Base-by-base conservation (phyloP, 2,113 vertebrate genomes). In the Eolophus roseicapilla region DNA sequence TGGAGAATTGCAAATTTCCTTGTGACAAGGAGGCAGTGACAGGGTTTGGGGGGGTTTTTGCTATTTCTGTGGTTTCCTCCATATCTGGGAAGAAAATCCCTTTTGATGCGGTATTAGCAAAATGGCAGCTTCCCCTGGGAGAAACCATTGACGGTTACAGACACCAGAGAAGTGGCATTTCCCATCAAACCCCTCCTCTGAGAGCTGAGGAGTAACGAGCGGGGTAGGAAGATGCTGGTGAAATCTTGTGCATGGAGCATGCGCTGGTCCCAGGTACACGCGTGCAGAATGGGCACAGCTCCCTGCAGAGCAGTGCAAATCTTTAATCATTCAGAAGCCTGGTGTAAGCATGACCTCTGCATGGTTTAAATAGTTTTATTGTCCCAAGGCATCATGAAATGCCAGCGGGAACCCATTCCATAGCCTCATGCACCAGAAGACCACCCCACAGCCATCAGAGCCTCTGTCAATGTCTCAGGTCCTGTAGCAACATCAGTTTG, bases 51-150 rank as follows among this genome's bases (percentile, higher is more conserved):
- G 6, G 0, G 7, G 16, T 60, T 60, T 60, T 29, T 24, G 5
- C 39, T 84, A 0, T 59, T 77, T 24, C 55, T 81, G 64, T 64
- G 83, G 23, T 69, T 93, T 84, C 39, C 39, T 46, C 73, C 39
- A 4, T 70, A 19, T 46, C 83, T 44, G 87, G 57, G 87, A 90
- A 87, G 78, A 70, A 97, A 96, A 91, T 73, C 70, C 91, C 85
- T 69, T 67, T 65, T n/a, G 74, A 79, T 65, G 70, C 2, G 2
- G 74, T 47, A 68, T 73, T 57, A 95, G 89, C 57, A 92, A 91
- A 81, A 97, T 79, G 91, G 93, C 89, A 93, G 64, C 71, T 86
- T 53, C 93, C 92, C 88, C 9, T 88, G 82, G 90, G 94, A 96
- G 88, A 33, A 62, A 47, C 43, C 88, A 78, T 7, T 81, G 88